Conservation (phyloP, 1,140 invertebrate genomes). For the Mercenaria mercenaria region DNA sequence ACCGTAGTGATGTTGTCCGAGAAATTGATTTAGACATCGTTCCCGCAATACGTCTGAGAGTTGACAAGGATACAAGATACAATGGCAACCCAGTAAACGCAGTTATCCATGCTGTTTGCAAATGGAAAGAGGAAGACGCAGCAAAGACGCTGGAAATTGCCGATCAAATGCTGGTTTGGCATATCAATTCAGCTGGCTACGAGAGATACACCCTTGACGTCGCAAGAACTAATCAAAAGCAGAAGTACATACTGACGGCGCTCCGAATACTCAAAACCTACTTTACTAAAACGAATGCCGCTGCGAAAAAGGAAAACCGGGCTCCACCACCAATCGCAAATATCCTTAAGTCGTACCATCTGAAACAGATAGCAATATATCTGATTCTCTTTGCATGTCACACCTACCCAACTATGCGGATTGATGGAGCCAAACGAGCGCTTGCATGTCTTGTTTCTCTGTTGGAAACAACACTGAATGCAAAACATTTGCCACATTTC, state of each 20-base stretch:
- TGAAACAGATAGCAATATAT: constrained; percentile 30
- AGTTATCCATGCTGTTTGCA: constrained; percentile 39
- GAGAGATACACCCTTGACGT: constrained; percentile 17
- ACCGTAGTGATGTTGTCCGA: background rate
- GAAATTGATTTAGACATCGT: constrained; percentile 51
- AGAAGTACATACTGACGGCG: background rate
- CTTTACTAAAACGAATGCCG: background rate
- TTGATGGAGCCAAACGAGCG: background rate
- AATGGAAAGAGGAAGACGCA: constrained; percentile 44
- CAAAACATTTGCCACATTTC: constrained; percentile 45
- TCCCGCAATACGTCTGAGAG: background rate
- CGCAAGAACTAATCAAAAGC: background rate
- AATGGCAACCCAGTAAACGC: background rate
- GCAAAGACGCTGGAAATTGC: background rate
- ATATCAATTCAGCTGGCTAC: constrained; percentile 16
- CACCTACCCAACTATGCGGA: background rate
- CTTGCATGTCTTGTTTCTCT: background rate
- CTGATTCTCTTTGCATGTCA: background rate
- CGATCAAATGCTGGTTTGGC: constrained; percentile 17
- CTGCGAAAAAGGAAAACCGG: background rate
- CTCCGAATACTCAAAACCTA: constrained; percentile 24
- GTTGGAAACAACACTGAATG: background rate
- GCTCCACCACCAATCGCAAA: background rate
- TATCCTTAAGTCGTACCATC: constrained; percentile 5
- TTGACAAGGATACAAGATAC: background rate